Evolutionary conservation across 2,113 vertebrate genomes (phyloP), one percentile per base, ranked within the genome.

Genomic region (Plecturocebus donacophilus): DNA sequence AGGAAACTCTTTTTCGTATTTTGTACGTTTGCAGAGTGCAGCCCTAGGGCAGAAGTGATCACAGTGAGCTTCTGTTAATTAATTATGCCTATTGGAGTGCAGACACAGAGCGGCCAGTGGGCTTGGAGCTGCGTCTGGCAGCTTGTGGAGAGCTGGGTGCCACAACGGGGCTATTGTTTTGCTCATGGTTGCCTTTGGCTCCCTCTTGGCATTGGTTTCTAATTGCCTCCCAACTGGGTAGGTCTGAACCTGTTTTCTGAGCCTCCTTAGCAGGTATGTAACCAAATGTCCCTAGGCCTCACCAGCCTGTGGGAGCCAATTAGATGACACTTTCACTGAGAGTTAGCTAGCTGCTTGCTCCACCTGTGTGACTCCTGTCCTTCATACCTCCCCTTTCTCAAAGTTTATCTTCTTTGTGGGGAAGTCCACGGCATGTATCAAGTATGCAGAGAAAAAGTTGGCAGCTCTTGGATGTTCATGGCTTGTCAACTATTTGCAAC

Each of bases 231-330:
- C 96, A 64, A 0, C 58, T 79, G 86, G 80, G 79, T 94, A 77
- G 19, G 90, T 96, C 91, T 95, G 86, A 96, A 97, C 91, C 83
- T 97, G 96, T 96, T 96, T 95, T 54, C 87, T 68, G 54, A 92
- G 38, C 68, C 81, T 97, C 64, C 81, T 90, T 90, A 87, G 84
- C 90, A 96, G 45, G 27, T 82, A 45, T 80, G 25, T 87, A 95
- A 90, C 75, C 87, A 95, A 95, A 96, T 79, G 87, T 92, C 87
- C 71, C 92, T 87, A 77, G 97, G 96, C 70, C 83, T 96, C 45
- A 35, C 56, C 79, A 87, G 70, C 80, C 94, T 97, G 35, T 54
- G 45, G 90, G 82, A 76, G 83, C 95, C 87, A 92, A 96, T 97
- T 96, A 97, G 84, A 90, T 76, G 42, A 66, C 52, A 77, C 89